These are phyloP conservation scores for Blastomussa wellsi DNA, from an alignment of 92 coral and sea anemone genomes.

Conservation along the genomic window DNA sequence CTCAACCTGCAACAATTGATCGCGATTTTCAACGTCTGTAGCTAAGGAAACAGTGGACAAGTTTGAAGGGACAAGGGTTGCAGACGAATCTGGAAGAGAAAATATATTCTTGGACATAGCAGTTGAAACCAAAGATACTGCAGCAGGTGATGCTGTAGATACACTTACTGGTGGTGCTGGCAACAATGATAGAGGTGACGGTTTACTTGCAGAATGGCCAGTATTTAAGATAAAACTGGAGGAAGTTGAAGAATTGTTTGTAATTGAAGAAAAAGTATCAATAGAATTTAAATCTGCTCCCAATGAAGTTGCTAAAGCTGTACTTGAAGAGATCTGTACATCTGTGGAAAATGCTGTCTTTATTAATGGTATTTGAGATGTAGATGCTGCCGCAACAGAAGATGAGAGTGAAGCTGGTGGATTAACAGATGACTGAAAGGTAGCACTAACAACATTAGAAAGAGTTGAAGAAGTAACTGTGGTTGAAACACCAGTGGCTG, in stretches of 20 bases:
- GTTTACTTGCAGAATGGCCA: background rate
- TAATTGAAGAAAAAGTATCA: background rate
- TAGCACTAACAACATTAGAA: background rate
- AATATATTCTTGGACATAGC: background rate
- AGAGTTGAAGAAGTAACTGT: background rate
- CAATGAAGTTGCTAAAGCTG: background rate
- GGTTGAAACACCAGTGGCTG: background rate
- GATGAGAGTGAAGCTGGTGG: background rate
- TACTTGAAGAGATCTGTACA: background rate
- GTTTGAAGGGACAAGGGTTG: background rate
- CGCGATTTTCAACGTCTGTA: background rate
- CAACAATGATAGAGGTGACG: background rate
- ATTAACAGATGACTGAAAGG: background rate
- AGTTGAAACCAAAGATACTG: background rate
- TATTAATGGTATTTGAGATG: background rate
- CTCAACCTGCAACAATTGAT: background rate
- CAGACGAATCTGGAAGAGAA: background rate
- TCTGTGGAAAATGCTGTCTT: background rate
- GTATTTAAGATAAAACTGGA: background rate
- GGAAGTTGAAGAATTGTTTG: background rate
- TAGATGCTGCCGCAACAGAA: background rate
- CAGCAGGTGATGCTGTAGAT: background rate
- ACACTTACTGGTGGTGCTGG: background rate
- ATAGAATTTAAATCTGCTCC: background rate
- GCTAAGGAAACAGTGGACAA: background rate